These are phyloP conservation scores for Gymnothorax javanicus DNA, from an alignment of 2,797 vertebrate genomes.

Conservation along the genomic window DNA sequence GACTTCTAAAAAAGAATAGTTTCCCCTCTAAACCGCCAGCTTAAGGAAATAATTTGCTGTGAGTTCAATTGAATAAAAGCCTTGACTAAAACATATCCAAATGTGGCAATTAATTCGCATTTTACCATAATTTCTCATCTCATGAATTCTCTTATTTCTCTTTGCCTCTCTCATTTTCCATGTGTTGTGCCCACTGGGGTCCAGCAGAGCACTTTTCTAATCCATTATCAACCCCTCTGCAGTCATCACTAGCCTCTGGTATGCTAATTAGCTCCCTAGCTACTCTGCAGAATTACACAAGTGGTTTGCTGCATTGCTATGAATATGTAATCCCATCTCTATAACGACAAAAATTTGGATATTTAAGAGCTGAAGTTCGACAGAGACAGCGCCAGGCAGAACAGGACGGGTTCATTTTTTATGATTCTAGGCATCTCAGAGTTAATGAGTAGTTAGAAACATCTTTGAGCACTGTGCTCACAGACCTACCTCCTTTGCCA, in stretches of 20 bases:
- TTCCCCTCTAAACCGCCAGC: no score
- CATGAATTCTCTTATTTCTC: background rate
- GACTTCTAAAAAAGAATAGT: no score
- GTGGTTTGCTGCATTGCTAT: background rate
- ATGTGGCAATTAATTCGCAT: background rate
- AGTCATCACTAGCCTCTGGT: background rate
- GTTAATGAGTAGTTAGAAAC: constrained; percentile 29
- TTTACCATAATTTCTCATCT: background rate
- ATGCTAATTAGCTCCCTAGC: background rate
- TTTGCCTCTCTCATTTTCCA: background rate
- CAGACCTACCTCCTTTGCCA: constrained; percentile 37
- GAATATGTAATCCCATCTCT: background rate
- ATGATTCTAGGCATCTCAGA: background rate
- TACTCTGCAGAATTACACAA: background rate
- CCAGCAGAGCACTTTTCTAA: background rate
- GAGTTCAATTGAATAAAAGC: background rate
- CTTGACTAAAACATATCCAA: background rate
- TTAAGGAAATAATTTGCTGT: background rate
- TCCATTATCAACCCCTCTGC: background rate
- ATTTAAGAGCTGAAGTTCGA: background rate
- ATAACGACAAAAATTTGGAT: background rate
- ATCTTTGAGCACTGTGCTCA: constrained; percentile 45
- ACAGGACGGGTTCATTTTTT: constrained; percentile 20
- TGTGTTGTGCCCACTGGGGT: background rate
- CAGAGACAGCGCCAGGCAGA: background rate